phyloP scores from a whole-genome alignment of 53 echinoderm and acorn worm species.

The Hippasteria phrygiana region DNA sequence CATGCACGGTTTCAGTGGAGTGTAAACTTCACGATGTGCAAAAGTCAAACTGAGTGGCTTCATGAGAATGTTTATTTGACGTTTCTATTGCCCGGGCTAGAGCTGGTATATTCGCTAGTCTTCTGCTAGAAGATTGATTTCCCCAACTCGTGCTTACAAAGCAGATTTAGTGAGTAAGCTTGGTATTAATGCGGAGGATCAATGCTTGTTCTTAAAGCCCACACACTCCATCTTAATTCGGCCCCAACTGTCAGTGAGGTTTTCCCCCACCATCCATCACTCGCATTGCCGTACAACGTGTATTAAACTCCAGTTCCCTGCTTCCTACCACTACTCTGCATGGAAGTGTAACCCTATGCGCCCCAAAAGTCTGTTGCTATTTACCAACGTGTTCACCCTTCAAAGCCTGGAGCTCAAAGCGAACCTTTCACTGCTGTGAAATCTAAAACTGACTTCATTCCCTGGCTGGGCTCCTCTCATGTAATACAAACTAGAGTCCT shows the following conservation, averaged over 20 bases:
- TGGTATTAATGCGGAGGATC: background rate
- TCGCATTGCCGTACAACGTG: background rate
- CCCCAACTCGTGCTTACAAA: no score
- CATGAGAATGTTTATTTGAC: no score
- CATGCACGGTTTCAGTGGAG: no score
- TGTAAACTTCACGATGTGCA: no score
- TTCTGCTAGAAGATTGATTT: no score
- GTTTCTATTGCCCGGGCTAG: no score
- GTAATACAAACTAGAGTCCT: background rate
- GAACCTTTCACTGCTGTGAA: background rate
- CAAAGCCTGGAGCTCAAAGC: background rate
- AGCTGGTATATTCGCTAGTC: no score
- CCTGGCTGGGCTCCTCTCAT: background rate
- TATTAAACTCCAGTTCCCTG: no score
- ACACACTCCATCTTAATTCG: background rate
- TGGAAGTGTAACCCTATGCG: background rate
- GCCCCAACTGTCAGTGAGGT: background rate
- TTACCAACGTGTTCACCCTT: conserved; percentile 21
- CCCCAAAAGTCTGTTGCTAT: background rate
- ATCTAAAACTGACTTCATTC: conserved; percentile 25
- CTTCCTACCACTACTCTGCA: background rate
- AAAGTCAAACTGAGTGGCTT: no score
- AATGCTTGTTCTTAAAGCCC: background rate
- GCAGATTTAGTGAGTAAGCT: no score
- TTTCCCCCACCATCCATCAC: background rate